Percentiles rank a stretch among this genome's conserved stretches.
phyloP scores from a whole-genome alignment of 2,113 vertebrate genomes.

The Mungos mungo region DNA sequence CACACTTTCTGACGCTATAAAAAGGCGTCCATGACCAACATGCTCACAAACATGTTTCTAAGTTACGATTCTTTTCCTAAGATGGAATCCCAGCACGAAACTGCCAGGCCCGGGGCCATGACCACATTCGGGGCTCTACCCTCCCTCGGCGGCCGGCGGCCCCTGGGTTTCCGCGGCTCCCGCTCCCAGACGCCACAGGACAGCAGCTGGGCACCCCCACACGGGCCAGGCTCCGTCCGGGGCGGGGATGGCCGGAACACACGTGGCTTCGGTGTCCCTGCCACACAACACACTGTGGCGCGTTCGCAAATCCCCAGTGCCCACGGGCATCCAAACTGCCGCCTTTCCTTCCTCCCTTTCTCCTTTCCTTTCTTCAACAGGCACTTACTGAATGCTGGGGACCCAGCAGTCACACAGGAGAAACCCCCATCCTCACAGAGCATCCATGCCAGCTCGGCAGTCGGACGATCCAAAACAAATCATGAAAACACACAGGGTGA shows the following conservation, averaged over 20 bases:
- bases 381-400: background rate
- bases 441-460: background rate
- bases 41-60: accelerated
- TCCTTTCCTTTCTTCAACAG: background rate
- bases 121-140: accelerated
- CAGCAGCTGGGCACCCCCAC: background rate
- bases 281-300: accelerated
- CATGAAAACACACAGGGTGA: too few relatives aligned
- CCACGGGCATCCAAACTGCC: accelerated
- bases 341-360: background rate
- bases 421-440: background rate
- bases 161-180: background rate
- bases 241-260: background rate
- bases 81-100: accelerated
- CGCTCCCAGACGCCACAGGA: background rate
- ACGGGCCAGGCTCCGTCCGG: accelerated
- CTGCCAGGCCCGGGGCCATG: background rate
- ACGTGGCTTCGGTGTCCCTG: background rate
- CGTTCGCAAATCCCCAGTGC: background rate
- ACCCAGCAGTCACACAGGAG: background rate
- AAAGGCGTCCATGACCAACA: background rate
- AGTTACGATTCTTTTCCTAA: background rate
- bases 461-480: background rate
- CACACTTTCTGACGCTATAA: background rate
- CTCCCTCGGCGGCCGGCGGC: background rate